Evolutionary conservation across 2,113 vertebrate genomes (phyloP).

Genomic region (Numenius arquata): DNA sequence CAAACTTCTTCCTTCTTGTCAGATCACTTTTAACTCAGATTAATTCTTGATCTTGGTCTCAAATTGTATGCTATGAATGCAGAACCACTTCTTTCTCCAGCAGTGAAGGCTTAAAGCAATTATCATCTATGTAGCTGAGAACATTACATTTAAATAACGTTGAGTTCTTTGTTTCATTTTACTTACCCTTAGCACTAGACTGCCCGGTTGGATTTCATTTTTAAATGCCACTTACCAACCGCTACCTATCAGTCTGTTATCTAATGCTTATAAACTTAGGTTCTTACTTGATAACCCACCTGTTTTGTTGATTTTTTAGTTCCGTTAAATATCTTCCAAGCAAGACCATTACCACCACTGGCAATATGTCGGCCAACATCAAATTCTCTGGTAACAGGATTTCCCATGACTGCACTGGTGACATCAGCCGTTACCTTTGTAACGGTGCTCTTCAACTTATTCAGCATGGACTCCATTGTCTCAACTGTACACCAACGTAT

Average conservation of each 20-base stretch:
- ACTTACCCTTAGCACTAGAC: background rate
- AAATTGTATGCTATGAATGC: background rate
- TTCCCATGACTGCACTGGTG: conserved; percentile 98
- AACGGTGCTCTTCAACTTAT: conserved; percentile 96
- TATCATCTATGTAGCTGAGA: background rate
- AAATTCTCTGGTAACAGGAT: conserved; percentile 96
- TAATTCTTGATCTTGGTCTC: background rate
- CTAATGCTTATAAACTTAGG: background rate
- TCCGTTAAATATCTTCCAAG: conserved; percentile 98
- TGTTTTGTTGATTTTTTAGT: conserved; percentile 99
- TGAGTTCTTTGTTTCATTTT: background rate
- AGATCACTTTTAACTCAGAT: background rate
- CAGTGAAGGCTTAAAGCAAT: background rate
- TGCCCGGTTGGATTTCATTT: background rate
- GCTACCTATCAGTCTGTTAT: background rate
- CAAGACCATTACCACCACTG: conserved; percentile 91
- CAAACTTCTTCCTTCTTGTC: background rate
- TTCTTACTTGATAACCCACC: conserved; percentile 71
- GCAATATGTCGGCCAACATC: conserved; percentile 96
- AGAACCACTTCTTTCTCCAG: background rate
- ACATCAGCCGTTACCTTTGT: conserved; percentile 98
- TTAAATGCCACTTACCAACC: background rate
- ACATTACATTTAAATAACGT: background rate
- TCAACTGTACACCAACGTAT: background rate
- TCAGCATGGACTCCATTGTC: conserved; percentile 98